Evolutionary conservation across 2,113 vertebrate species (phyloP).

Genomic region (Colinus virginianus): DNA sequence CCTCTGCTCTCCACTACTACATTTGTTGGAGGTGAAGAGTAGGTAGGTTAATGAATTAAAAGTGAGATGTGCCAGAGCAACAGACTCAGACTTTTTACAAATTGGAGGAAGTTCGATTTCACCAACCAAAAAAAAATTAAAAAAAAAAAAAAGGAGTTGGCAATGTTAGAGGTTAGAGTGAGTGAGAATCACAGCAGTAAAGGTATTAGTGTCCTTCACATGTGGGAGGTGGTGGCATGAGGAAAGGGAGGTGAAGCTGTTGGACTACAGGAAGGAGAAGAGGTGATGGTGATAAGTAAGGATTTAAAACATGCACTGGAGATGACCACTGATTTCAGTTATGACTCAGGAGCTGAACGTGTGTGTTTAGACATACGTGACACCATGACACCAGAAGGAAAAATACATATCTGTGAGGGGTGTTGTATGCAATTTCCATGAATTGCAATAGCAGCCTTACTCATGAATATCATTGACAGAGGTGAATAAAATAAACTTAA

Average conservation of each 20-base stretch:
- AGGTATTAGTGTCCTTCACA: neutral
- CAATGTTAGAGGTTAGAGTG: neutral
- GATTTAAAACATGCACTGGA: neutral
- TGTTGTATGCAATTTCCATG: conserved; percentile 29
- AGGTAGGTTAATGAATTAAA: neutral
- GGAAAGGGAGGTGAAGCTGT: conserved; percentile 17
- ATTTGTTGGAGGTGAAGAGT: neutral
- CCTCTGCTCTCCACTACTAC: neutral
- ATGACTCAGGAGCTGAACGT: neutral
- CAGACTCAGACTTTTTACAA: neutral
- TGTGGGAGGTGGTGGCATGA: neutral
- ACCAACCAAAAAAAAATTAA: neutral
- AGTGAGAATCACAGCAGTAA: neutral
- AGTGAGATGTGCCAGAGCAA: neutral
- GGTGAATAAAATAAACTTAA: conserved; percentile 27
- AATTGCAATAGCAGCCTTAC: conserved; percentile 48
- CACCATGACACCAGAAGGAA: neutral
- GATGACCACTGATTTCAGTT: conserved; percentile 12
- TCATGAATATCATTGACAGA: neutral
- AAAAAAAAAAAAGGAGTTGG: accelerated
- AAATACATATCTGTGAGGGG: conserved; percentile 57
- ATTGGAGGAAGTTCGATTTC: neutral
- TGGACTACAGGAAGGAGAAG: neutral
- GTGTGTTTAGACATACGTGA: conserved; percentile 13
- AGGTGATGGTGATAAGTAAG: neutral